These are phyloP conservation scores for Dysmachus trigonus DNA, from an alignment of 2,888 invertebrate genomes.

Conservation along the genomic window DNA sequence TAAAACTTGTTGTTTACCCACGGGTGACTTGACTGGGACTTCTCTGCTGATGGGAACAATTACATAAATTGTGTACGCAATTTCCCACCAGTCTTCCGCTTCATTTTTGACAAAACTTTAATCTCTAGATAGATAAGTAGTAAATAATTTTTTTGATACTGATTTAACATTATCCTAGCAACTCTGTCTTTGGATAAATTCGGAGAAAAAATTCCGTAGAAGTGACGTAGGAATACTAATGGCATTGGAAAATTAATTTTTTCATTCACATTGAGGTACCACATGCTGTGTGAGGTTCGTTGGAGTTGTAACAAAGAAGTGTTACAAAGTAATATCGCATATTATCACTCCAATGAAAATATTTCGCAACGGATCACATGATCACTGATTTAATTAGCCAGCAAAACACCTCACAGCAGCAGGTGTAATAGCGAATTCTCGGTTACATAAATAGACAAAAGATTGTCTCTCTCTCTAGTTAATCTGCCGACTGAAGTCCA, in stretches of 20 bases:
- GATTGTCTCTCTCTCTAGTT: background rate
- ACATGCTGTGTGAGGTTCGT: background rate
- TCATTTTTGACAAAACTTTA: slow-evolving; percentile 1
- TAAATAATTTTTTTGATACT: background rate
- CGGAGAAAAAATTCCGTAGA: background rate
- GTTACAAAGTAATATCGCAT: background rate
- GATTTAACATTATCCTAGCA: background rate
- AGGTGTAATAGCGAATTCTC: background rate
- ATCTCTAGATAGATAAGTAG: slow-evolving; percentile 9
- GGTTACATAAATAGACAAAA: background rate
- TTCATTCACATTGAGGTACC: background rate
- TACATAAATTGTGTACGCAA: slow-evolving; percentile 28
- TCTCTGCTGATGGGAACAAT: background rate
- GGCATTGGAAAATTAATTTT: background rate
- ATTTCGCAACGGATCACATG: background rate
- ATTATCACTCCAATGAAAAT: background rate
- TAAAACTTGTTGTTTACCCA: slow-evolving; percentile 15
- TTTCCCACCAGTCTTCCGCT: background rate
- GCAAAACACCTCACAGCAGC: background rate
- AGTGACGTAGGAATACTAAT: background rate
- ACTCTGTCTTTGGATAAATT: background rate
- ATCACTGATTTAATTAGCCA: background rate
- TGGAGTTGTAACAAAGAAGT: background rate
- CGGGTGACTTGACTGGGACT: background rate
- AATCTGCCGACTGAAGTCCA: background rate